A percentile compares a stretch with the other conserved stretches of the same genome.
phyloP scores from a whole-genome alignment of 2,113 vertebrate species.

The Sorex fumeus region DNA sequence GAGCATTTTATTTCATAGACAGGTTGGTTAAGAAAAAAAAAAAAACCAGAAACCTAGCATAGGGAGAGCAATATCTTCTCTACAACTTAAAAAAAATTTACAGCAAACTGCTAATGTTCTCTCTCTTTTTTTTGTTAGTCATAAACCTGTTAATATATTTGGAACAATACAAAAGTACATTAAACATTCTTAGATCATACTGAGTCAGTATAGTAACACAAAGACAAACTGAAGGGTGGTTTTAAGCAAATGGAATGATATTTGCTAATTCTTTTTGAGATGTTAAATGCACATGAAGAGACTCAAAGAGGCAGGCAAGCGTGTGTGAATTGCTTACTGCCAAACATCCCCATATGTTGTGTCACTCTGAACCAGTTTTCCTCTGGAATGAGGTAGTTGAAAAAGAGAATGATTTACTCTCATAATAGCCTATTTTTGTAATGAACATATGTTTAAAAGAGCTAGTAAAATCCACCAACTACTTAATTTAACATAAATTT shows the following conservation, averaged over 20 bases:
- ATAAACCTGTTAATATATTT: too few species aligned
- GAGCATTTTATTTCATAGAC: neutral
- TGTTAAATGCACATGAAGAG: slow-evolving; percentile 12
- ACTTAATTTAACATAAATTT: too few species aligned
- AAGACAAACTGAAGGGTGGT: neutral
- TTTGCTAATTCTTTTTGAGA: slow-evolving; percentile 22
- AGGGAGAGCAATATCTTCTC: neutral
- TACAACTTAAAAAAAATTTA: slow-evolving; percentile 44
- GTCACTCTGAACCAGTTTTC: neutral
- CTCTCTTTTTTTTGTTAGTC: too few species aligned
- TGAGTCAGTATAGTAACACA: too few species aligned
- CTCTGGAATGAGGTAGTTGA: neutral
- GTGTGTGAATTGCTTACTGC: slow-evolving; percentile 5
- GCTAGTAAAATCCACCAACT: neutral
- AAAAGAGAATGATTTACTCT: slow-evolving; percentile 46
- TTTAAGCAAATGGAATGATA: neutral
- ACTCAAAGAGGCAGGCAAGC: neutral
- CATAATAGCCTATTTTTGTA: slow-evolving; percentile 33
- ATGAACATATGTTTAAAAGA: slow-evolving; percentile 18
- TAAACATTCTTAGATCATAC: too few species aligned
- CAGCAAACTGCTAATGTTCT: too few species aligned
- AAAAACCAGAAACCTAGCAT: neutral
- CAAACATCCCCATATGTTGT: slow-evolving; percentile 14
- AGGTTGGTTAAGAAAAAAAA: neutral
- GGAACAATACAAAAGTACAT: too few species aligned